Evolutionary conservation across 2,888 invertebrate genomes (phyloP).

Genomic region (Lasioglossum villosulum): DNA sequence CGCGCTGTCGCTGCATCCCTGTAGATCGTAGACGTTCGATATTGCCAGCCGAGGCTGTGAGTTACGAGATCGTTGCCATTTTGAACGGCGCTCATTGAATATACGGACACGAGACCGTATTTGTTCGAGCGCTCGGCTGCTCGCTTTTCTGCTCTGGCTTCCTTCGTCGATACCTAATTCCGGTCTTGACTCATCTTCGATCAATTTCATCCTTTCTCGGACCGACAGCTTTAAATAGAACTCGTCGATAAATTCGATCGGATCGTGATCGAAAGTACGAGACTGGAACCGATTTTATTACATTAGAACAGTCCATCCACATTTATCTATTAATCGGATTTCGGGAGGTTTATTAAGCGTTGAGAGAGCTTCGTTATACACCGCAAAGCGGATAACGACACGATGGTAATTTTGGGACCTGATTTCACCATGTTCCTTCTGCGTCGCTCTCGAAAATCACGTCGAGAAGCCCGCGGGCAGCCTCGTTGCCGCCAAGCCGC

Average conservation of each 20-base stretch:
- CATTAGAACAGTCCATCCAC: too few species aligned
- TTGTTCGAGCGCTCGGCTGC: neutral
- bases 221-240: neutral
- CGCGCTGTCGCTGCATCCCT: slow-evolving; percentile 45
- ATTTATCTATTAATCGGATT: neutral
- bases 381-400: slow-evolving; percentile 9
- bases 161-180: neutral
- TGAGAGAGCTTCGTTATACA: neutral
- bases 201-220: neutral
- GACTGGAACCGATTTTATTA: neutral
- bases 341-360: neutral
- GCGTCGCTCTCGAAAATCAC: slow-evolving; percentile 19
- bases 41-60: slow-evolving; percentile 61
- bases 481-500: neutral
- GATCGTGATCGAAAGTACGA: neutral
- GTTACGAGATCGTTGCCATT: slow-evolving; percentile 60
- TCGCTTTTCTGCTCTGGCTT: neutral
- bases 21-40: slow-evolving; percentile 65
- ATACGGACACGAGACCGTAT: slow-evolving; percentile 13
- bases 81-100: slow-evolving; percentile 26
- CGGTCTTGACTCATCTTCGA: neutral
- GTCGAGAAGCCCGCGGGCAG: neutral
- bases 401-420: slow-evolving; percentile 23
- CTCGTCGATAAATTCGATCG: neutral
- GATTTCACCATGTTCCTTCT: slow-evolving; percentile 19